A percentile compares a stretch with the other conserved stretches of the same genome.
These are phyloP conservation scores for Acromyrmex heyeri DNA, from an alignment of 1,140 invertebrate species.

Conservation along the genomic window DNA sequence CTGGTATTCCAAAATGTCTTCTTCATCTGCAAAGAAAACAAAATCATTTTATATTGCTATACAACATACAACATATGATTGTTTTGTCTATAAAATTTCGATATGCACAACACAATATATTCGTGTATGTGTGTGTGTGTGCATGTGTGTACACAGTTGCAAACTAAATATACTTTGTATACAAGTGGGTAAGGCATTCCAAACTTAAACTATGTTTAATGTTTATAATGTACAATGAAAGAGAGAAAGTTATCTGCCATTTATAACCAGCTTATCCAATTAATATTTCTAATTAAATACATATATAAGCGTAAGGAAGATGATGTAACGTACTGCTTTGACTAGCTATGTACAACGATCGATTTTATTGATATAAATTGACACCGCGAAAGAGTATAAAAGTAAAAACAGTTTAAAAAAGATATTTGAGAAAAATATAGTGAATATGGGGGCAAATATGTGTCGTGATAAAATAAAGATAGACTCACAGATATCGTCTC, in stretches of 20 bases:
- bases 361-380: background rate
- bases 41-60: conserved; percentile 38
- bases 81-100: background rate
- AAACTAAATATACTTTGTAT: conserved; percentile 7
- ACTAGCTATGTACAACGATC: background rate
- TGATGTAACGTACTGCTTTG: conserved; percentile 3
- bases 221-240: background rate
- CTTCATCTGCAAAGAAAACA: conserved; percentile 79
- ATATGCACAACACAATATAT: background rate
- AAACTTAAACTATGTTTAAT: conserved; percentile 24
- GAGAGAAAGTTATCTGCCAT: background rate
- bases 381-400: conserved; percentile 3
- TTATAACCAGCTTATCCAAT: conserved; percentile 2
- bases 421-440: background rate
- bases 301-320: background rate
- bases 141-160: background rate
- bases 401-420: background rate
- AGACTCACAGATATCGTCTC: conserved; percentile 81
- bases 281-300: conserved; percentile 19
- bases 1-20: conserved; percentile 84
- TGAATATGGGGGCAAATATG: background rate
- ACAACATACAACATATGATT: background rate
- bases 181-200: conserved; percentile 9
- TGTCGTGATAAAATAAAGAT: conserved; percentile 63
- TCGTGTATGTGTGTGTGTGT: background rate